Conservation (phyloP, 1,140 invertebrate species). For the Drosophila burlai region DNA sequence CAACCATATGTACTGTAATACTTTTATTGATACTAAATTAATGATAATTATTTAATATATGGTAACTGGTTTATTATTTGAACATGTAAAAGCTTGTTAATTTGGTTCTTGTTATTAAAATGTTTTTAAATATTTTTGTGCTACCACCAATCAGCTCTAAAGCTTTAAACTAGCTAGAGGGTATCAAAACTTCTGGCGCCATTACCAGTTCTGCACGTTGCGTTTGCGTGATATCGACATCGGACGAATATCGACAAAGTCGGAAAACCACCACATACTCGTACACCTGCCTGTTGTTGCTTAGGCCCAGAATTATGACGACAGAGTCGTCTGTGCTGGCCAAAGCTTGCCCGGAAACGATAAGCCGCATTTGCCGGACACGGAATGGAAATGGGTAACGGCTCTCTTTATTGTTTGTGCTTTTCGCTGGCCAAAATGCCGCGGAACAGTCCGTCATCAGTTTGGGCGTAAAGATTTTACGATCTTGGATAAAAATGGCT, state of each 20-base stretch:
- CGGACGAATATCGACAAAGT: background rate
- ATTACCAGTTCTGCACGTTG: constrained; percentile 1
- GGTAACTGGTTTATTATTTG: no score
- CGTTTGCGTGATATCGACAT: constrained; percentile 36
- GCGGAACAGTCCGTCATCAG: constrained; percentile 28
- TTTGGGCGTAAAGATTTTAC: constrained; percentile 45
- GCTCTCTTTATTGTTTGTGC: constrained; percentile 30
- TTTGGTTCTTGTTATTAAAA: background rate
- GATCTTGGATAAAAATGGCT: constrained; percentile 22
- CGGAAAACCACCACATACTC: constrained; percentile 3
- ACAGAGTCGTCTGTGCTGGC: constrained; percentile 4
- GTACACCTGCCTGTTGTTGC: constrained; percentile 14
- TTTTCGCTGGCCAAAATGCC: constrained; percentile 9
- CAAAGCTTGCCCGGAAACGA: constrained; percentile 25
- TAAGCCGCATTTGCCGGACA: constrained; percentile 21
- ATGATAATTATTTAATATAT: no score
- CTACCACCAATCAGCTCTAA: background rate
- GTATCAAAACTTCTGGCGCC: constrained; percentile 10
- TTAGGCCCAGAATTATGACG: constrained; percentile 5
- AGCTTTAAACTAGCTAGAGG: background rate
- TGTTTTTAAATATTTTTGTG: background rate
- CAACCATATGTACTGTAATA: no score
- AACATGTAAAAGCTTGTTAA: no score
- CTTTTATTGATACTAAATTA: no score
- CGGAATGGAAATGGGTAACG: background rate